phyloP scores from a whole-genome alignment of 2,113 vertebrate genomes.

The Mesocricetus auratus region DNA sequence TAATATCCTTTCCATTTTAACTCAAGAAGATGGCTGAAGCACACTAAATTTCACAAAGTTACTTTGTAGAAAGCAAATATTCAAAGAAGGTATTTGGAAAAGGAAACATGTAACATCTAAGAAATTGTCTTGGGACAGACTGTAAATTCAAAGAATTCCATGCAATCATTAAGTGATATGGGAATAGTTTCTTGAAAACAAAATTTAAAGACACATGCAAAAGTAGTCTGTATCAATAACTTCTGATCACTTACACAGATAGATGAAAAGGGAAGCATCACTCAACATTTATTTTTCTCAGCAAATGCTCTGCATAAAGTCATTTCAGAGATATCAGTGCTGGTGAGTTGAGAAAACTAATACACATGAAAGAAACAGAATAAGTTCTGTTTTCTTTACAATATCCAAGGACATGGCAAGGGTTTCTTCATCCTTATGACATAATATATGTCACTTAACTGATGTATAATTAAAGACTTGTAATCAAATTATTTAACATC shows the following conservation, averaged over 20 bases:
- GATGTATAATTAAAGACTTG: neutral
- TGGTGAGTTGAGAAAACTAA: neutral
- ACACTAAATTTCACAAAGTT: neutral
- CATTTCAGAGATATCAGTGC: neutral
- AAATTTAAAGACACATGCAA: neutral
- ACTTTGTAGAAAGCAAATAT: neutral
- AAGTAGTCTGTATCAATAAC: neutral
- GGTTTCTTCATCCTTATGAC: neutral
- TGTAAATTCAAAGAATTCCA: neutral
- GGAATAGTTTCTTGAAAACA: neutral
- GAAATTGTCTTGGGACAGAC: neutral
- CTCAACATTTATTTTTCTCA: neutral
- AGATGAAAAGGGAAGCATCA: neutral
- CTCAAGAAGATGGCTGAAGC: neutral
- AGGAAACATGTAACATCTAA: slow-evolving; percentile 6
- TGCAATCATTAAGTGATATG: neutral
- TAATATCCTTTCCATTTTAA: neutral
- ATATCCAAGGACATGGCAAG: neutral
- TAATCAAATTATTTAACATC: neutral
- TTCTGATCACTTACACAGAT: neutral
- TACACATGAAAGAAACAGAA: neutral
- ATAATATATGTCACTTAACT: neutral
- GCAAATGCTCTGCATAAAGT: neutral
- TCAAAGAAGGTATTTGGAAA: neutral
- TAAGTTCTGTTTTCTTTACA: slow-evolving; percentile 24